These are phyloP conservation scores for Phyto melanocephala DNA, from an alignment of 2,888 invertebrate species.

Conservation along the genomic window DNA sequence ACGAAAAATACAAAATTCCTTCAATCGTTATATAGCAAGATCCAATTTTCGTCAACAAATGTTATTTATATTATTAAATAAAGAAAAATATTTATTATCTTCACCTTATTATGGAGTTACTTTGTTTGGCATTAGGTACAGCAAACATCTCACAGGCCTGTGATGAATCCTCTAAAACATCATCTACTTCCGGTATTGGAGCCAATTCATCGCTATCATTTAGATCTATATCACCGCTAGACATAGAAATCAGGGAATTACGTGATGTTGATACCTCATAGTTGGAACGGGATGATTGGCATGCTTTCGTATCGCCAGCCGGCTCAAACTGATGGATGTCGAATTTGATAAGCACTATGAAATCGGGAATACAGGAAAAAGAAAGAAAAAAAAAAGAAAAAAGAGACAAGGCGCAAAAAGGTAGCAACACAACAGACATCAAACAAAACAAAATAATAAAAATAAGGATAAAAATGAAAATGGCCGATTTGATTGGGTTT, in stretches of 20 bases:
- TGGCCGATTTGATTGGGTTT: neutral
- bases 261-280: constrained; percentile 60
- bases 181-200: constrained; percentile 72
- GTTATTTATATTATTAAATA: no score
- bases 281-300: constrained; percentile 40
- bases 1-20: no score
- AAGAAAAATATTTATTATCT: neutral
- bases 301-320: constrained; percentile 2
- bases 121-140: constrained; percentile 73
- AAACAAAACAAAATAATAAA: constrained; percentile 55
- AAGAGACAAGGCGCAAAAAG: constrained; percentile 64
- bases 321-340: constrained; percentile 76
- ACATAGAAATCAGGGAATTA: constrained; percentile 71
- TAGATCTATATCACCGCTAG: constrained; percentile 71
- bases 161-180: constrained; percentile 68
- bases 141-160: constrained; percentile 71
- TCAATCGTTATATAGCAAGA: no score
- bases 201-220: constrained; percentile 68
- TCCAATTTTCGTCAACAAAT: no score
- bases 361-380: constrained; percentile 58
- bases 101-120: constrained; percentile 77
- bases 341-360: constrained; percentile 79
- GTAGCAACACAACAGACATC: constrained; percentile 63
- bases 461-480: neutral
- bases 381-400: constrained; percentile 33